Evolutionary conservation across 1,140 invertebrate genomes (phyloP).

Genomic region (Aphidius ervi): DNA sequence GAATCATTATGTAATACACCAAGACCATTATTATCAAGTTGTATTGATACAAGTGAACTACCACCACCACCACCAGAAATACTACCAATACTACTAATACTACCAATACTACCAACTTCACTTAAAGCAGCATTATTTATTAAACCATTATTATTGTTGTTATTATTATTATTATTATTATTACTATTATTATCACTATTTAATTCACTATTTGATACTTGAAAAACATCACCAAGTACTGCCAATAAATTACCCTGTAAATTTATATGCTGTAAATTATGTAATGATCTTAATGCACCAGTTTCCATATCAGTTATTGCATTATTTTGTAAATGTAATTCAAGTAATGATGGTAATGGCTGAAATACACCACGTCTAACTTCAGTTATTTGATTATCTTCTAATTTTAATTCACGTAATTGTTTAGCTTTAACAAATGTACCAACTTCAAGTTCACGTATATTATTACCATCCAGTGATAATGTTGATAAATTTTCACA

Average conservation of each 20-base stretch:
- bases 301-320: slow-evolving; percentile 74
- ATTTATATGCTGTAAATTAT: slow-evolving; percentile 81
- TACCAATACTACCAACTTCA: too few relatives aligned
- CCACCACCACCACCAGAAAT: slow-evolving; percentile 3
- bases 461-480: slow-evolving; percentile 87
- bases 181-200: slow-evolving; percentile 37
- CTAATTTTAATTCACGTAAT: slow-evolving; percentile 75
- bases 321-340: slow-evolving; percentile 86
- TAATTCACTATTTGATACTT: slow-evolving; percentile 41
- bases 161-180: slow-evolving; percentile 15
- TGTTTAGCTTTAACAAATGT: slow-evolving; percentile 72
- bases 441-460: slow-evolving; percentile 72
- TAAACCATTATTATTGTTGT: neutral
- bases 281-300: slow-evolving; percentile 76
- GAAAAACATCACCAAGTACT: slow-evolving; percentile 76
- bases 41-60: slow-evolving; percentile 74
- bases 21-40: slow-evolving; percentile 79
- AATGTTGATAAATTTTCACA: slow-evolving; percentile 75
- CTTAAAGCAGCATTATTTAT: too few relatives aligned
- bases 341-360: slow-evolving; percentile 71
- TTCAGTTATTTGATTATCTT: slow-evolving; percentile 75
- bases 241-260: slow-evolving; percentile 77
- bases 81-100: too few relatives aligned
- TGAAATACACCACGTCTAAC: slow-evolving; percentile 77
- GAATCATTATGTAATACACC: slow-evolving; percentile 73